Conservation (phyloP, 2,888 invertebrate species). For the Dione vanillae region DNA sequence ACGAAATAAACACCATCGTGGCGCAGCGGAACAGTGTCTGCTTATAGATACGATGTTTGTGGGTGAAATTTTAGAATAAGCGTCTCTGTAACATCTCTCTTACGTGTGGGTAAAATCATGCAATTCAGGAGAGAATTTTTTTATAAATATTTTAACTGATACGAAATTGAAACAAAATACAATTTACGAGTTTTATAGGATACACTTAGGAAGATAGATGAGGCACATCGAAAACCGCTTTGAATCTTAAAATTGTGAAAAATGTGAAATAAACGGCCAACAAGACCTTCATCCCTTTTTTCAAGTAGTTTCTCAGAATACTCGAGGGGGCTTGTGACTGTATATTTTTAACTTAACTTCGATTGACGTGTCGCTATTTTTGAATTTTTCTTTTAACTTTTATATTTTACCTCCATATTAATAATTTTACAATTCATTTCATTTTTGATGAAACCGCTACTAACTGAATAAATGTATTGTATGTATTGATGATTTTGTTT, state of each 20-base stretch:
- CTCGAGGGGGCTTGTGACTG: not conserved
- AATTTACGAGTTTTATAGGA: not conserved
- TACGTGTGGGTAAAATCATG: too few species aligned
- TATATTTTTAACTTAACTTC: constrained; percentile 9
- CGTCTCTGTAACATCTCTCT: too few species aligned
- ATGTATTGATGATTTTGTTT: too few species aligned
- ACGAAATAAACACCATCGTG: too few species aligned
- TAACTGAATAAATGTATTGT: too few species aligned
- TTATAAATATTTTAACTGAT: too few species aligned
- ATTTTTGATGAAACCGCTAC: not conserved
- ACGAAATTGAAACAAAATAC: not conserved
- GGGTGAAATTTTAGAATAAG: too few species aligned
- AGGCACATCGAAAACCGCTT: not conserved
- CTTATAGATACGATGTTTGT: too few species aligned
- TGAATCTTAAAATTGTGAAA: constrained; percentile 11
- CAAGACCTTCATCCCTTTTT: constrained; percentile 8
- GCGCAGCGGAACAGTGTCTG: too few species aligned
- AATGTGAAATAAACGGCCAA: constrained; percentile 14
- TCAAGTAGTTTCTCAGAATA: constrained; percentile 15
- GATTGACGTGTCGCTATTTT: constrained; percentile 12
- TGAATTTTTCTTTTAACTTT: not conserved
- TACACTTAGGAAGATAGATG: not conserved
- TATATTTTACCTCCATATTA: not conserved
- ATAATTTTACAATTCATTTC: too few species aligned
- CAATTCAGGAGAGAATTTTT: too few species aligned